Evolutionary conservation across 2,797 vertebrate species (phyloP).

Genomic region (Poeciliopsis paucimaculata): DNA sequence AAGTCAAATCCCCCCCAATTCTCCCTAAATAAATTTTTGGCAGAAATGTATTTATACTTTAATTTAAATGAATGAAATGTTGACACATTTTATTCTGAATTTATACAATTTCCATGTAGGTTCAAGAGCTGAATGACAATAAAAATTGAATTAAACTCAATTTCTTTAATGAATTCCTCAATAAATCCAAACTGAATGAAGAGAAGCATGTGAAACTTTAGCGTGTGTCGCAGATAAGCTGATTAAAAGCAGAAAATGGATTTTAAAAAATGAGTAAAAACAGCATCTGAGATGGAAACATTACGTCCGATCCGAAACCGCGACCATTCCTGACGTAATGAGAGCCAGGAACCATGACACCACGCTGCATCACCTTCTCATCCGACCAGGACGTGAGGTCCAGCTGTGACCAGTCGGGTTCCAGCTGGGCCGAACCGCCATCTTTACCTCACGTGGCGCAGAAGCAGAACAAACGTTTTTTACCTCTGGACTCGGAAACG

Average conservation of each 20-base stretch:
- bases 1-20: no score
- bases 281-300: background rate
- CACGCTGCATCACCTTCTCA: background rate
- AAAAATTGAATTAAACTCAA: background rate
- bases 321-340: background rate
- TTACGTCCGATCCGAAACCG: background rate
- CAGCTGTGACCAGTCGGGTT: background rate
- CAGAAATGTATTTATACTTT: no score
- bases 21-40: no score
- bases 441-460: background rate
- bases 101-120: background rate
- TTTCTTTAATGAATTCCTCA: background rate
- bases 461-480: background rate
- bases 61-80: background rate
- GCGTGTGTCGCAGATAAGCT: background rate
- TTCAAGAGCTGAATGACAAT: background rate
- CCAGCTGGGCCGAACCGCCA: background rate
- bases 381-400: background rate
- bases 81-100: background rate
- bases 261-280: background rate
- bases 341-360: background rate
- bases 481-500: conserved; percentile 11
- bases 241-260: background rate
- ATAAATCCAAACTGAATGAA: background rate
- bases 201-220: background rate